Evolutionary conservation across 2,888 invertebrate species (phyloP).

Genomic region (Alviniconcha strummeri): DNA sequence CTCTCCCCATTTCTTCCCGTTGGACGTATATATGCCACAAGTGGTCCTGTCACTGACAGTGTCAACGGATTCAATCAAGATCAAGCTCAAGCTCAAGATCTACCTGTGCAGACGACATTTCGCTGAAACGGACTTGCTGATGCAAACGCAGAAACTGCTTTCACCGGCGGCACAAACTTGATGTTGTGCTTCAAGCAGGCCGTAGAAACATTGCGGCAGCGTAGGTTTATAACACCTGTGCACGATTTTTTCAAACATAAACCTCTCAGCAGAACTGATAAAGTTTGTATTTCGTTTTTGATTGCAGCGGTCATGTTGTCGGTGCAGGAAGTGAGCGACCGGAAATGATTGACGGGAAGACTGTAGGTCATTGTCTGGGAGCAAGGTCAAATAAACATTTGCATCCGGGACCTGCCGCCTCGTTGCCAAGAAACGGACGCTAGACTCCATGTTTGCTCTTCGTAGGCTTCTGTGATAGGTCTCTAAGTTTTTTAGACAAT

Average conservation of each 20-base stretch:
- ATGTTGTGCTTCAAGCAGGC: not conserved
- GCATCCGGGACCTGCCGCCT: slow-evolving; percentile 50
- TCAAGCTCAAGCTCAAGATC: no score
- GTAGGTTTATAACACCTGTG: not conserved
- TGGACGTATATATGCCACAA: no score
- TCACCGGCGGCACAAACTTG: not conserved
- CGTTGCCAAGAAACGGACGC: slow-evolving; percentile 49
- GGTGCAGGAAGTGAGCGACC: slow-evolving; percentile 3
- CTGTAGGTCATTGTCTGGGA: slow-evolving; percentile 40
- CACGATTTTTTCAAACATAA: not conserved
- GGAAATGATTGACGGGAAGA: slow-evolving; percentile 7
- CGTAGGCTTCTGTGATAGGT: slow-evolving; percentile 19
- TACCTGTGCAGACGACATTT: no score
- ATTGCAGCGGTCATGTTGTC: slow-evolving; percentile 5
- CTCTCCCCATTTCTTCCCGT: no score
- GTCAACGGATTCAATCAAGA: no score
- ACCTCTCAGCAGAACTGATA: not conserved
- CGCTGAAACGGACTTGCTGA: no score
- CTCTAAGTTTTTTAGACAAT: slow-evolving; percentile 19
- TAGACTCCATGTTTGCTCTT: slow-evolving; percentile 41
- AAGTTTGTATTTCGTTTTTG: not conserved
- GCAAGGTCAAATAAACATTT: slow-evolving; percentile 39
- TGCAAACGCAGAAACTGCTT: no score
- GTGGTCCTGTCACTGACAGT: no score
- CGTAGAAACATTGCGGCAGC: not conserved